These are phyloP conservation scores for Gortyna flavago DNA, from an alignment of 2,888 invertebrate species.

Conservation along the genomic window DNA sequence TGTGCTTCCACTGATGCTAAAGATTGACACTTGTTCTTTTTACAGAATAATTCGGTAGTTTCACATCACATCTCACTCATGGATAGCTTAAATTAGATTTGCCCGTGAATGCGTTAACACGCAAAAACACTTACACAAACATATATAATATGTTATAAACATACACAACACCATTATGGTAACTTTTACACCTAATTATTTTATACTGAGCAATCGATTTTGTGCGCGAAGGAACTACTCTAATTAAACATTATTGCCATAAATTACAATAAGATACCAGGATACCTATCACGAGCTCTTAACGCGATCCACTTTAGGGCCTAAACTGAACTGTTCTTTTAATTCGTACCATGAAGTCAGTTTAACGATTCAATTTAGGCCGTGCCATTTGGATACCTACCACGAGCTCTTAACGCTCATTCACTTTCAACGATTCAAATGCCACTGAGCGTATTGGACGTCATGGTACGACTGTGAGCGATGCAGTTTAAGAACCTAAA, in stretches of 20 bases:
- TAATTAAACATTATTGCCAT: not conserved
- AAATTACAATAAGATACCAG: not conserved
- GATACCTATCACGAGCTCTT: too few species aligned
- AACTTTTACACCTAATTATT: not conserved
- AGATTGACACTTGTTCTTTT: too few species aligned
- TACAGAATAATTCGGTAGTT: not conserved
- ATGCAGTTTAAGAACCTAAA: too few species aligned
- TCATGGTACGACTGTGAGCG: too few species aligned
- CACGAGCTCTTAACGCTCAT: too few species aligned
- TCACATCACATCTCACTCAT: slow-evolving; percentile 17
- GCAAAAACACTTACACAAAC: not conserved
- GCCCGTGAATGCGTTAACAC: not conserved
- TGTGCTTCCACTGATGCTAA: not conserved
- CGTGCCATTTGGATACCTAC: too few species aligned
- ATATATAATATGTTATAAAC: not conserved
- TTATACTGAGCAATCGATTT: slow-evolving; percentile 29
- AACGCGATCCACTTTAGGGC: too few species aligned
- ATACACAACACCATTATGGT: not conserved
- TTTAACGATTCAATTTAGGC: too few species aligned
- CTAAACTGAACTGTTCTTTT: too few species aligned
- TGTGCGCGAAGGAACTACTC: slow-evolving; percentile 39
- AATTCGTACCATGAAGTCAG: too few species aligned
- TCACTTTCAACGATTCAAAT: too few species aligned
- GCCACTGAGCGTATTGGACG: too few species aligned
- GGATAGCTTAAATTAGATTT: not conserved